phyloP scores from a whole-genome alignment of 2,888 invertebrate genomes.

The Rhimphoctona megacephalus region DNA sequence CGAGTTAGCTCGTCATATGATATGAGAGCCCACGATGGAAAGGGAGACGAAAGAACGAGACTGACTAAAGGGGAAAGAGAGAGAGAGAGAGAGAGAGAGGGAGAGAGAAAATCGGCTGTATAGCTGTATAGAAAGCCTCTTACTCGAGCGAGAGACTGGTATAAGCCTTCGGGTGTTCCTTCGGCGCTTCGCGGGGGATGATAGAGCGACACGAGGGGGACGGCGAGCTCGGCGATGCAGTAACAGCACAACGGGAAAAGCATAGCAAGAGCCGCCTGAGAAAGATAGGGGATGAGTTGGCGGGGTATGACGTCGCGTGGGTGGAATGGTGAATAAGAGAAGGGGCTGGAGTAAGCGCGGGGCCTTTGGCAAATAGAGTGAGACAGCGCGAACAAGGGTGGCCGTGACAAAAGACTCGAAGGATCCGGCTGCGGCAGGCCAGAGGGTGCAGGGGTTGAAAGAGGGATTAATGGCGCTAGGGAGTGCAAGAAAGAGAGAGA shows the following conservation, averaged over 20 bases:
- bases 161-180: constrained; percentile 55
- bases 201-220: constrained; percentile 50
- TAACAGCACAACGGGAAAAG: constrained; percentile 80
- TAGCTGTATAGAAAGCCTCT: constrained; percentile 42
- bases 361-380: constrained; percentile 81
- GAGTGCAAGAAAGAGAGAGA: constrained; percentile 67
- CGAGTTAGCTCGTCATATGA: constrained; percentile 58
- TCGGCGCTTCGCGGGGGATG: constrained; percentile 54
- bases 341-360: constrained; percentile 77
- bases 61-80: constrained; percentile 3
- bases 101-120: constrained; percentile 3
- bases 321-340: constrained; percentile 67
- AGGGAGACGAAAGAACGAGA: constrained; percentile 9
- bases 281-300: constrained; percentile 22
- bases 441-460: constrained; percentile 69
- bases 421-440: constrained; percentile 72
- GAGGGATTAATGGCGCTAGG: constrained; percentile 68
- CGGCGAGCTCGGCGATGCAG: constrained; percentile 81
- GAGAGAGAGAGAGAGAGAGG: constrained; percentile 12
- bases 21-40: constrained; percentile 35
- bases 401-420: constrained; percentile 82
- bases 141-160: constrained; percentile 33
- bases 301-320: constrained; percentile 42
- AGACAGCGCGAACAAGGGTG: constrained; percentile 83
- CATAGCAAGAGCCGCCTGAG: constrained; percentile 64